Evolutionary conservation across 2,113 vertebrate species (phyloP).

Genomic region (Murina feae): DNA sequence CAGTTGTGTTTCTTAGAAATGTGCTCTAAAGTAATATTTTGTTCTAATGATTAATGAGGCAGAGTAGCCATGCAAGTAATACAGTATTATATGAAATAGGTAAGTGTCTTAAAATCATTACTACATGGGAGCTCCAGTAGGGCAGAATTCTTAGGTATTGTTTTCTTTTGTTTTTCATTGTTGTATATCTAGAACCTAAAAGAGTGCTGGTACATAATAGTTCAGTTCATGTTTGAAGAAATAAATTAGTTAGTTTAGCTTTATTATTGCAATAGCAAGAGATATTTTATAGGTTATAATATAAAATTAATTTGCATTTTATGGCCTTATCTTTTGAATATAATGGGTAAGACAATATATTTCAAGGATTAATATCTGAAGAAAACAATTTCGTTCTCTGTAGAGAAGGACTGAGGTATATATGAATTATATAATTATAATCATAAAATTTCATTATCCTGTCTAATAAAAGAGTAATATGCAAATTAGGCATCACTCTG

Average conservation of each 20-base stretch:
- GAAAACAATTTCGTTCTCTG: background rate
- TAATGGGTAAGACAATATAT: background rate
- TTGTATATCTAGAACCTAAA: background rate
- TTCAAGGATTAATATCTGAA: background rate
- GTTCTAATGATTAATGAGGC: background rate
- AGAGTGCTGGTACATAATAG: background rate
- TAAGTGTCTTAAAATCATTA: background rate
- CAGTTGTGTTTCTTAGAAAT: background rate
- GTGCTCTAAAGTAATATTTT: background rate
- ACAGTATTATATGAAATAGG: background rate
- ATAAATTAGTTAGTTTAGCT: background rate
- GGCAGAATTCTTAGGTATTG: background rate
- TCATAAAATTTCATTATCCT: conserved; percentile 34
- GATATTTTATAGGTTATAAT: background rate
- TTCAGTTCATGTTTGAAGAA: background rate
- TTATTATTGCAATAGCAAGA: background rate
- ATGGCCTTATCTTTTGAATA: background rate
- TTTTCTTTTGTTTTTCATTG: background rate
- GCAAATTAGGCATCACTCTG: no score
- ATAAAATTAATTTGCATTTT: conserved; percentile 9
- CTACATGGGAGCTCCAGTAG: background rate
- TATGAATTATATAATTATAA: background rate
- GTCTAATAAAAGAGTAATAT: no score
- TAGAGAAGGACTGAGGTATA: background rate
- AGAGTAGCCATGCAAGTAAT: background rate